Base-by-base conservation (phyloP, 1,140 invertebrate genomes). In the Drosophila novamexicana region DNA sequence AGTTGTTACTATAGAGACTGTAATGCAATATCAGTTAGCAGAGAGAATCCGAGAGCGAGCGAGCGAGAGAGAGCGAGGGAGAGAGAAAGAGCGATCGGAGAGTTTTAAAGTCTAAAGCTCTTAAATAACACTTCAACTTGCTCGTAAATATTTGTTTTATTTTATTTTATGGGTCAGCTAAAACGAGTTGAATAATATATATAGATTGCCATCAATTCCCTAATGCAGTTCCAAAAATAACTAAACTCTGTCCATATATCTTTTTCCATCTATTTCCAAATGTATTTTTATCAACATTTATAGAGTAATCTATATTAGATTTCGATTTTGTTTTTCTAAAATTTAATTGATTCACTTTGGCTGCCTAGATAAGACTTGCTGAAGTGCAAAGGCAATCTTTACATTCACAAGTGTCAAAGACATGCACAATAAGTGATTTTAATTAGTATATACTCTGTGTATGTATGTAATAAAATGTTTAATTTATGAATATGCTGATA, bases 151-250 rank as follows among this genome's bases (percentile, higher is more conserved):
- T 73, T 59, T 66, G 54, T 58, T 73, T 67, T 50, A 50, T 39
- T 61, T 68, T 7, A 57, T 36, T 63, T 63, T 34, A 39, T 72
- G 54, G 70, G 63, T 72, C 63, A 72, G 32, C 54, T 42, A 37
- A 22, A 39, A 39, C 14, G 70, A 42, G 70, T 68, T 68, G 54
- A 73, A 32, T 59, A 42, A 61, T 61, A 68, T 68, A 56, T 73
- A 73, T 68, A 18, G 54, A 39, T 29, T 39, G 40, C 7, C 44
- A 73, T 14, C 9, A 29, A 45, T 54, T 68, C 56, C 36, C 14
- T 47, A 73, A 61, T 68, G 57, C 40, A 49, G 29, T 58, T 45
- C 64, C 40, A 36, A 61, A 73, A 73, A 73, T 73, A 67, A 7
- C 34, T 1, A 14, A 16, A 12, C 12, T 5, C 52, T n/a, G 7